Base-by-base conservation (phyloP, 2,797 vertebrate genomes). In the Leptodactylus fallax region DNA sequence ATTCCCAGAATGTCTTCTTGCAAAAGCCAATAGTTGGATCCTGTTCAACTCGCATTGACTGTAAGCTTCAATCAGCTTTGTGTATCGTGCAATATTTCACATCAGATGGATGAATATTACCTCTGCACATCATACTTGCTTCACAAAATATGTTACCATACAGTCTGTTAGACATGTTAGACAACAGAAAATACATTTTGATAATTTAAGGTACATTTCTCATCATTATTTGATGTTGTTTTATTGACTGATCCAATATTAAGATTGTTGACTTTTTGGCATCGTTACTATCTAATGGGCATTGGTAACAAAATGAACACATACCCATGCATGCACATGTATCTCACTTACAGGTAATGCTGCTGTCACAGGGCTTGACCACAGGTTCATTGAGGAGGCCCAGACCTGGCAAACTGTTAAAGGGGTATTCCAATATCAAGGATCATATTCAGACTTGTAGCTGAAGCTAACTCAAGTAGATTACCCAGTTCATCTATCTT, bases 1-100 rank as follows among this genome's bases (percentile, higher is more conserved):
- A 90, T 92, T 93, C 91, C 90, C 90, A 94, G 92, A 94, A 92
- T 92, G 90, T 92, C 90, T 94, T 90, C 86, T 89, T 92, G 87
- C 90, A 92, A 94, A 90, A 85, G 91, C 89, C 86, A 93, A 90
- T 89, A 93, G 93, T 93, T 94, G 87, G 87, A 88, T 25, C 36
- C 69, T 14, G 77, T 81, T 85, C 65, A 88, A 60, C 65, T 85
- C 79, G 11, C 61, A 88, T 76, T 79, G 87, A 63, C 65, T 69
- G 49, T 56, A 80, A 88, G 71, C 65, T 56, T 79, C 81, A 84
- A 56, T 85, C 65, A 61, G n/a, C 63, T 79, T 17, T 79, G 76
- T 27, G 27, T 53, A 65, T 58, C 51, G 53, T 83, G 58, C 23
- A 69, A 82, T 82, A 51, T 51, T 49, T 67, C 65, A 63, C 61